Evolutionary conservation across 2,113 vertebrate genomes (phyloP).

Genomic region (Candoia aspera): DNA sequence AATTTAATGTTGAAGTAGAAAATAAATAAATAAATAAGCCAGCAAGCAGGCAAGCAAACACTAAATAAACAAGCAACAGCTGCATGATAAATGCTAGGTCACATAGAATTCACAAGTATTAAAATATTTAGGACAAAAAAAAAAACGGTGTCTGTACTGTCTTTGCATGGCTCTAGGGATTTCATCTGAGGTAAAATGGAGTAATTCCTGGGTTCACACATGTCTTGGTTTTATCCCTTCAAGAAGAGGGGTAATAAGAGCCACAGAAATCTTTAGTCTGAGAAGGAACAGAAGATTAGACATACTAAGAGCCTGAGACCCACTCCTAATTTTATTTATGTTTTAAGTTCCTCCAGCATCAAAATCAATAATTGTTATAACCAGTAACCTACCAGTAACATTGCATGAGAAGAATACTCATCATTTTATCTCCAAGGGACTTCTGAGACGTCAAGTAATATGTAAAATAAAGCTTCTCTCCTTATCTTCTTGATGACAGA

Average conservation of each 20-base stretch:
- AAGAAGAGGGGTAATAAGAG: background rate
- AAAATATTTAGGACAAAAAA: background rate
- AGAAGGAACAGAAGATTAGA: background rate
- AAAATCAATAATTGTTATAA: background rate
- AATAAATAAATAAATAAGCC: constrained; percentile 1
- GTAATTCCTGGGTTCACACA: background rate
- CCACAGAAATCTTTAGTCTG: background rate
- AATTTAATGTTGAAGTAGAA: background rate
- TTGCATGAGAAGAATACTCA: background rate
- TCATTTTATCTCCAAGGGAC: too few species aligned
- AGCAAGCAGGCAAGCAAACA: background rate
- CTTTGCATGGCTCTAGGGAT: background rate
- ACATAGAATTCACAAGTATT: background rate
- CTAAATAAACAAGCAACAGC: background rate
- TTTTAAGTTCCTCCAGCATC: background rate
- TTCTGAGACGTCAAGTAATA: background rate
- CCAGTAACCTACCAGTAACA: background rate
- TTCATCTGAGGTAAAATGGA: background rate
- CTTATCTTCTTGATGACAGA: background rate
- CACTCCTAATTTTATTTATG: background rate
- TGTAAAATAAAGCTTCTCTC: background rate
- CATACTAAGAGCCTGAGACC: background rate
- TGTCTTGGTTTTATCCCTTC: background rate
- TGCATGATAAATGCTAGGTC: background rate
- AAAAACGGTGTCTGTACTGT: background rate